A percentile compares a stretch with the other conserved stretches of the same genome.
phyloP scores from a whole-genome alignment of 2,113 vertebrate genomes.

The Callorhinus ursinus region DNA sequence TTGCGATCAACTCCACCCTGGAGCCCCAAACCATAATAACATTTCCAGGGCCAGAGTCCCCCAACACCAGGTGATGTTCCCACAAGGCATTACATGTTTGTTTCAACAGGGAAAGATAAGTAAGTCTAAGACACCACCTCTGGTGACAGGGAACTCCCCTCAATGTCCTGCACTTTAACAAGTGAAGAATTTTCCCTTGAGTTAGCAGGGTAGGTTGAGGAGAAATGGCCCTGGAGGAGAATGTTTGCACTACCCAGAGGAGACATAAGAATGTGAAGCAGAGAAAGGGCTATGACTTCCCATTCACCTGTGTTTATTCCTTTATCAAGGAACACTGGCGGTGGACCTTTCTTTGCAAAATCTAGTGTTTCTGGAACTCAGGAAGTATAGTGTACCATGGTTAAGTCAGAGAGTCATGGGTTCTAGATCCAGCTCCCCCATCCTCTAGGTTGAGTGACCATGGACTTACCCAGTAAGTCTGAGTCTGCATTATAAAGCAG shows the following conservation, averaged over 20 bases:
- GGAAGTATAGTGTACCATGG: not conserved
- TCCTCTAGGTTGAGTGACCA: not conserved
- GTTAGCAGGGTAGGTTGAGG: not conserved
- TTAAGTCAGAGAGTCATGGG: not conserved
- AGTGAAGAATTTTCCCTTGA: not conserved
- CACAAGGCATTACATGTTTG: conserved; percentile 31
- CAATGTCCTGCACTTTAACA: not conserved
- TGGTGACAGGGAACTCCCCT: not conserved
- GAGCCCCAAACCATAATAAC: not conserved
- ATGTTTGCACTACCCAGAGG: not conserved
- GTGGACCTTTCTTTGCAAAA: not conserved
- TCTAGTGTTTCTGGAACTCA: not conserved
- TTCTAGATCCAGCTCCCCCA: not conserved
- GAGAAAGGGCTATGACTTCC: not conserved
- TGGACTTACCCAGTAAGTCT: not conserved
- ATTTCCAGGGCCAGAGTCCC: conserved; percentile 35
- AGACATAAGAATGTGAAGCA: not conserved
- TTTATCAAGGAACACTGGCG: not conserved
- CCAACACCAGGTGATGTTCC: conserved; percentile 41
- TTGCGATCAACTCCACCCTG: conserved; percentile 44
- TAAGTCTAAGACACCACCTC: not conserved
- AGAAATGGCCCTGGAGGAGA: not conserved
- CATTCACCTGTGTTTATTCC: not conserved
- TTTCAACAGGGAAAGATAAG: conserved; percentile 49
- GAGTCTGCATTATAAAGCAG: not conserved